Evolutionary conservation across 2,113 vertebrate genomes (phyloP), one percentile per base, ranked within the genome.

Genomic region (Platycercus adscitus): DNA sequence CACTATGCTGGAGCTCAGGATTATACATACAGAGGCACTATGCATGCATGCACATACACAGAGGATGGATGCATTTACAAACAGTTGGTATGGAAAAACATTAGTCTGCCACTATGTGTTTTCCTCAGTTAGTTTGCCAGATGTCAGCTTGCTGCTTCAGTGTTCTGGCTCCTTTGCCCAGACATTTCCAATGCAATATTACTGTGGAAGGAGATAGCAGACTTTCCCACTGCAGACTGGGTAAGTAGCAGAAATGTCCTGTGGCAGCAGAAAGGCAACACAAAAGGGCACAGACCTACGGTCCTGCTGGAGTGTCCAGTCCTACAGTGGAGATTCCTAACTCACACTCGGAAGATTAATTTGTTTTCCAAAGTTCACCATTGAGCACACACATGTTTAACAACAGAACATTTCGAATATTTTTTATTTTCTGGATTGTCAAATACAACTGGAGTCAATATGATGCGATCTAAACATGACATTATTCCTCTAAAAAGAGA

Each of bases 31-130:
- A 3, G 41, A 23, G 39, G 20, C 47, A 13, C 28, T 3, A 2
- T 7, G 13, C 24, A 3, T 5, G 64, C 39, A 2, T 1, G 21
- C 15, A 7, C 19, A 1, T 6, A 4, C 33, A 6, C 17, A 9
- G 20, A 20, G 71, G 26, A 25, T 3, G 73, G 55, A 21, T 17
- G 37, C 52, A 33, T 41, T 83, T 11, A 5, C 0, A 12, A 84
- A 5, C 52, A 46, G 31, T 15, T 6, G 35, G 46, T 26, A 10
- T 2, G 19, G 35, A 61, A 73, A 37, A 55, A 39, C 53, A 2
- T 26, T 43, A 44, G 19, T 52, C 66, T 46, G 75, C 78, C 12
- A 5, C 12, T 1, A 41, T 69, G 79, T 37, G 16, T 39, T 47
- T 7, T 26, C 66, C 85, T 49, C 46, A 4, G 16, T 29, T 65